Base-by-base conservation (phyloP, 2,113 vertebrate species). In the Pampusana beccarii region DNA sequence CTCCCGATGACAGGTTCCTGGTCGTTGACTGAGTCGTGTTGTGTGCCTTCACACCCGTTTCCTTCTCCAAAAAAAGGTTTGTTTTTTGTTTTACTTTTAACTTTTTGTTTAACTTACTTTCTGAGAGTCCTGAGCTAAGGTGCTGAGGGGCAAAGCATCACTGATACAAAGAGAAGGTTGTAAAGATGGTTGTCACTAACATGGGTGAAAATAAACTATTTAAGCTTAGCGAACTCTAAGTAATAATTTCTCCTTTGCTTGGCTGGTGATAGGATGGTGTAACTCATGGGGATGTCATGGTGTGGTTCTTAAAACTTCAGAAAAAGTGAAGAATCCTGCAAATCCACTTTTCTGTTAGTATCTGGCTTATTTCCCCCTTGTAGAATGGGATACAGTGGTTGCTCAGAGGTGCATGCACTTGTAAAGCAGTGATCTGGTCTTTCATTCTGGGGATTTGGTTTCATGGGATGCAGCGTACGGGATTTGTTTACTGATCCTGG, bases 1-100 rank as follows among this genome's bases (percentile, higher is more conserved):
- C 96, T 97, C 96, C 96, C 92, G 18, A 96, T 97, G 95, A 97
- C 95, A 97, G 96, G 96, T 97, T 97, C 96, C 96, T 89, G 94
- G 96, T 97, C 95, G 94, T 96, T 97, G 96, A 96, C 95, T 96
- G 96, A 97, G 57, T 95, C 96, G 70, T 95, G 95, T 97, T 97
- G 69, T 97, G 96, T 97, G 93, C 93, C 96, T 96, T 97, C 96
- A 95, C 89, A 96, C 93, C 94, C 2, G 91, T 97, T 97, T 92
- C 86, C 95, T 95, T 97, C 95, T 97, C 83, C 96, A 97, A 95
- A 95, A 96, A 97, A 95, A 97, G 96, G 96, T 97, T 97, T 95
- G 96, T 92, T 97, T 97, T 92, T 94, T 94, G 74, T 85, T 97
- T 91, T 84, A 91, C 28, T 96, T 96, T 81, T 62, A 93, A 89